A percentile compares a stretch with the other conserved stretches of the same genome.
These are phyloP conservation scores for Yponomeuta evonymella DNA, from an alignment of 2,888 invertebrate genomes.

Conservation along the genomic window DNA sequence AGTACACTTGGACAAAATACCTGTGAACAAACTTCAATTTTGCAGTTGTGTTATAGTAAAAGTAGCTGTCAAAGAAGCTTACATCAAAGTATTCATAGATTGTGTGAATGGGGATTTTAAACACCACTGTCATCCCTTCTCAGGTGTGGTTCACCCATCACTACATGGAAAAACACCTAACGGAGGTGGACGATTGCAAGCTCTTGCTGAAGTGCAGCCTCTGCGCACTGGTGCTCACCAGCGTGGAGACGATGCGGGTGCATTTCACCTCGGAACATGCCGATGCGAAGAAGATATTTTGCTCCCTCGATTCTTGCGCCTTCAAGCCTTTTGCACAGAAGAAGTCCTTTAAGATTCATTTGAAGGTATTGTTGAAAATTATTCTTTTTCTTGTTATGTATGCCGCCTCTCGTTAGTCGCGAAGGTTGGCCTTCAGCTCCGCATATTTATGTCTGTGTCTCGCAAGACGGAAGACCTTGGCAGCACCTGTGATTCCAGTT, in stretches of 20 bases:
- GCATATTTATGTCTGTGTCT: too few relatives aligned
- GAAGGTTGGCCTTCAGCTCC: too few relatives aligned
- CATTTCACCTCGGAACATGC: conserved; percentile 56
- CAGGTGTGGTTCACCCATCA: conserved; percentile 65
- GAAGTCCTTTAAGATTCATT: conserved; percentile 63
- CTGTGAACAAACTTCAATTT: too few relatives aligned
- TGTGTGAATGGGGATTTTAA: too few relatives aligned
- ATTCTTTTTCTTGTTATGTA: too few relatives aligned
- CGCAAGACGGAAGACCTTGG: too few relatives aligned
- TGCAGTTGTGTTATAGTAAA: too few relatives aligned
- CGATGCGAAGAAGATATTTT: conserved; percentile 57
- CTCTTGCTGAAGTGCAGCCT: conserved; percentile 56
- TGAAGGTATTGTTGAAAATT: conserved; percentile 43
- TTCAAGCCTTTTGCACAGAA: conserved; percentile 58
- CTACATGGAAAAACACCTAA: conserved; percentile 45
- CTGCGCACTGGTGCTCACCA: conserved; percentile 47
- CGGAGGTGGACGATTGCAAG: conserved; percentile 20
- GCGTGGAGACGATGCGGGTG: conserved; percentile 47
- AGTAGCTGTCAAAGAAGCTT: too few relatives aligned
- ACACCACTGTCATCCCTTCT: conserved; percentile 19
- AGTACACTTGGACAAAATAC: too few relatives aligned
- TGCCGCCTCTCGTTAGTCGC: too few relatives aligned
- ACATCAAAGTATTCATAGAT: too few relatives aligned
- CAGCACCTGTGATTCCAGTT: too few relatives aligned
- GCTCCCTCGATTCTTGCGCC: conserved; percentile 53